Evolutionary conservation across 2,113 vertebrate species (phyloP), one percentile per base, ranked within the genome.

Genomic region (Cairina moschata): DNA sequence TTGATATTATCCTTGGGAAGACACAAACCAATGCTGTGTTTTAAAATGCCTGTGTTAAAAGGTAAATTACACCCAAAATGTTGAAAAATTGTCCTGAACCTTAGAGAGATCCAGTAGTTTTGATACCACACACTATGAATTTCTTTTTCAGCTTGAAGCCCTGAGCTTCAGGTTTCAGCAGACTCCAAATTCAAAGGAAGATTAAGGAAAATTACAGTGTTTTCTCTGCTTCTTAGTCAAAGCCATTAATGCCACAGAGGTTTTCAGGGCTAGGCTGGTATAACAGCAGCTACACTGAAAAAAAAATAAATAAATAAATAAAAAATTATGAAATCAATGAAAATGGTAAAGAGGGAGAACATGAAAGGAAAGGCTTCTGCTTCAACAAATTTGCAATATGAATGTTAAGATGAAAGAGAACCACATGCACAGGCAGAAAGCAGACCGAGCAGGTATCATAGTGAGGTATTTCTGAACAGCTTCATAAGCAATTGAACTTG

Each of bases 191-290:
- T 89, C 67, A 83, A 79, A 68, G 40, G 36, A 83, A 83, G 14
- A 59, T 50, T 72, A 63, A 62, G 50, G 59, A 80, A 92, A 95
- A 83, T 56, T 67, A 28, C 46, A 59, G 38, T 18, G 17, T 89
- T 92, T 94, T 73, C 58, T 86, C 77, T 85, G 16, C 29, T 89
- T 58, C 44, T 84, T 80, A 66, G 36, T 76, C 17, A 83, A 91
- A 91, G 40, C 5, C 31, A 55, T 83, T 83, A 87, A 87, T 79
- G 36, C 44, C 38, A 62, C 62, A 50, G 60, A 83, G 36, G 16
- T 80, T 94, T 83, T 95, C 54, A 87, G 62, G 32, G 9, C 69
- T 86, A 60, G 56, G 2, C 3, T 20, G 6, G 9, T 55, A 55
- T 36, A 54, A 66, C 40, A 66, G 78, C 38, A 87, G 26, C 58